Base-by-base conservation (phyloP, 2,797 vertebrate genomes). In the Morus bassanus region DNA sequence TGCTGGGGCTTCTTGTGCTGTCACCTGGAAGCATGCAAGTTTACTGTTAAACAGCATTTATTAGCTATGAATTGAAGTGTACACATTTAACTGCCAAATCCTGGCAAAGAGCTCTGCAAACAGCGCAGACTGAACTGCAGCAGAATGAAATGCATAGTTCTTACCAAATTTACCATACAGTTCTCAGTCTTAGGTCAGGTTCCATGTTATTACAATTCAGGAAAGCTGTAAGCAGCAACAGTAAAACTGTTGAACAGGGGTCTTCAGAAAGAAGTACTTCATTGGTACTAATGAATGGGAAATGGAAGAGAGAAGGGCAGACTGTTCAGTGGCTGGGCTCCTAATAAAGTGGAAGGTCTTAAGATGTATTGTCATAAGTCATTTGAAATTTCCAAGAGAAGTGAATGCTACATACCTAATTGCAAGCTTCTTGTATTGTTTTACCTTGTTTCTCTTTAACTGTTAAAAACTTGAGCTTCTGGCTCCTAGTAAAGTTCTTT, bases 91-190 rank as follows among this genome's bases (percentile, higher is more conserved):
- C 53, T 93, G 70, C 70, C 45, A 65, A 19, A 85, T 82, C 74
- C 76, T 79, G 86, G 67, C 81, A 95, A 89, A 74, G 12, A 63
- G 35, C 27, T 94, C 54, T 89, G 75, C 64, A 77, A 85, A 56
- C 51, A 92, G 64, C 78, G 48, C 56, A 46, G 63, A 27, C 57
- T 72, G 61, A 65, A 72, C 18, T 39, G 84, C 89, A 85, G 81
- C 72, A 88, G 57, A 88, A 83, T 37, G 45, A 90, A 86, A 69
- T 54, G 18, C 1, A 2, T 48, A 24, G 41, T 85, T 89, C 70
- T 79, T 77, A 67, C 17, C 30, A 48, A 83, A 37, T 77, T 84
- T 64, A 46, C 31, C 13, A 18, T 46, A 7, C 15, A 61, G 65
- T 93, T 91, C 41, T 83, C 5, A 6, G 56, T 75, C 35, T 91